Conservation (phyloP, 2,113 vertebrate genomes). For the Mormyrus iriodes region DNA sequence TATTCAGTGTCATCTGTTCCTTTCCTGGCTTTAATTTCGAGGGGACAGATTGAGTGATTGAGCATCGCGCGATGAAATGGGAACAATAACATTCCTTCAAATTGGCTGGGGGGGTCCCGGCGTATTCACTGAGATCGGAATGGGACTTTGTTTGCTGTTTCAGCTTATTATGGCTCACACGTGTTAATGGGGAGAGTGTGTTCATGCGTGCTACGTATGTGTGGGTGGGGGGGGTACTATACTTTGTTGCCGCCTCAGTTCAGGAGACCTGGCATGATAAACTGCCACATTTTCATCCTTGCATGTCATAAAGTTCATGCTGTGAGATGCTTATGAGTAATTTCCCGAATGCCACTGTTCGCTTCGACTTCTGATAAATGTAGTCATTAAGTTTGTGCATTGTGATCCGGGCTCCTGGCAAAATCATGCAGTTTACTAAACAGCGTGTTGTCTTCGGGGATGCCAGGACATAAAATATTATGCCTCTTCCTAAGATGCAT, state of each 20-base stretch:
- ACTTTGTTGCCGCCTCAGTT: slow-evolving; percentile 36
- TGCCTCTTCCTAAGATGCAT: slow-evolving; percentile 17
- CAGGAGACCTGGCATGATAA: slow-evolving; percentile 40
- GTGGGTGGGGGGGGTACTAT: not conserved
- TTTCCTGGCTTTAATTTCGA: slow-evolving; percentile 26
- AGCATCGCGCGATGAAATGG: slow-evolving; percentile 16
- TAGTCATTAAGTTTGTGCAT: slow-evolving; percentile 44
- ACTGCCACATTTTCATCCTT: slow-evolving; percentile 40
- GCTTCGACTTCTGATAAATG: slow-evolving; percentile 45
- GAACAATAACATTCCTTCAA: slow-evolving; percentile 12
- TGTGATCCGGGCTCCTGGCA: slow-evolving; percentile 41
- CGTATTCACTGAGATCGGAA: slow-evolving; percentile 19
- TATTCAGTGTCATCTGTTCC: not conserved
- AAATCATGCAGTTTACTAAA: slow-evolving; percentile 39
- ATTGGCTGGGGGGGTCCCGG: slow-evolving; percentile 15
- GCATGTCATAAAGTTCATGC: slow-evolving; percentile 40
- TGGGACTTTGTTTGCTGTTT: slow-evolving; percentile 17
- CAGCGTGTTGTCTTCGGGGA: slow-evolving; percentile 43
- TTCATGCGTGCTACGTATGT: too few species aligned
- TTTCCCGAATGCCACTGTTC: slow-evolving; percentile 29
- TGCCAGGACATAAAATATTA: slow-evolving; percentile 28
- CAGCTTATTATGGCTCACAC: slow-evolving; percentile 13
- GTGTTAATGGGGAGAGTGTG: not conserved
- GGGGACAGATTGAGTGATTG: slow-evolving; percentile 29
- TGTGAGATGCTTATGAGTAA: slow-evolving; percentile 46